phyloP scores from a whole-genome alignment of 2,113 vertebrate species.

The Vanacampus margaritifer region DNA sequence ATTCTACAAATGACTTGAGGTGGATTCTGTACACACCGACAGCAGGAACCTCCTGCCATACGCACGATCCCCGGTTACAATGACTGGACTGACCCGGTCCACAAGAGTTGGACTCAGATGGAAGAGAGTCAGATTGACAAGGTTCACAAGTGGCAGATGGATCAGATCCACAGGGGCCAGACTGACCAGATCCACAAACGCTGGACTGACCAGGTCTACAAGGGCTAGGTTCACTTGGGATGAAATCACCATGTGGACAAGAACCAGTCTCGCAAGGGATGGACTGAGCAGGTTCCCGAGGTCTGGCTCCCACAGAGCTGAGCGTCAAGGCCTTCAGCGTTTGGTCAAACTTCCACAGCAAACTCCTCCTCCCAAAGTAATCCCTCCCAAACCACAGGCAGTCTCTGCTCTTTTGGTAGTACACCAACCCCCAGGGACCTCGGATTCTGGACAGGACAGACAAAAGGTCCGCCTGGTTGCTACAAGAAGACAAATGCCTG shows the following conservation, averaged over 20 bases:
- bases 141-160: not conserved
- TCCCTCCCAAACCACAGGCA: slow-evolving; percentile 94
- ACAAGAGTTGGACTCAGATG: slow-evolving; percentile 7
- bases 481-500: slow-evolving; percentile 68
- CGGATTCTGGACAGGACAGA: slow-evolving; percentile 74
- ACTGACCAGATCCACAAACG: not conserved
- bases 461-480: slow-evolving; percentile 71
- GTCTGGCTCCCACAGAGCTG: slow-evolving; percentile 73
- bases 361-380: slow-evolving; percentile 89
- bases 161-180: too few species aligned
- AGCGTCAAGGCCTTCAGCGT: slow-evolving; percentile 62
- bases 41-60: slow-evolving; percentile 87
- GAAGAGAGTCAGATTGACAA: not conserved
- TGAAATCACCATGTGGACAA: too few species aligned
- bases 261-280: too few species aligned
- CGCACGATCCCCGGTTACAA: not conserved
- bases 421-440: slow-evolving; percentile 91
- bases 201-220: too few species aligned
- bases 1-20: slow-evolving; percentile 63
- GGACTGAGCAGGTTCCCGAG: slow-evolving; percentile 3
- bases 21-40: slow-evolving; percentile 84
- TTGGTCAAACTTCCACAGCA: slow-evolving; percentile 81
- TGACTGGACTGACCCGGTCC: slow-evolving; percentile 1
- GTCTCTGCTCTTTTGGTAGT: slow-evolving; percentile 79
- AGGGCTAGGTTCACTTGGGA: too few species aligned